A percentile compares a stretch with the other conserved stretches of the same genome.
phyloP scores from a whole-genome alignment of 2,888 invertebrate genomes.

The Tiphia femorata region DNA sequence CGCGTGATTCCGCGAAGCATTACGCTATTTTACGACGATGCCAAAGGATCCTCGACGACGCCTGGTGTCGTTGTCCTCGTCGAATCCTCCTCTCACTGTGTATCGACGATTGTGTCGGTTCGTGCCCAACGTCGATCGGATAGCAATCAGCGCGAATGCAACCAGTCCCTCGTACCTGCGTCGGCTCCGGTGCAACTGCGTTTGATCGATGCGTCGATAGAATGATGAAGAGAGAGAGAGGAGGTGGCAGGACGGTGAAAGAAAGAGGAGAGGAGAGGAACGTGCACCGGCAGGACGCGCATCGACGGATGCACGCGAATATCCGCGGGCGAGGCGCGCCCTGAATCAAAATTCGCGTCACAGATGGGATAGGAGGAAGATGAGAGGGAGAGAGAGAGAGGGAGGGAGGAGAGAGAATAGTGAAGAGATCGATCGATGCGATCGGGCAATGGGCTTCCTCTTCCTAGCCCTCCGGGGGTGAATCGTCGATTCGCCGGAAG shows the following conservation, averaged over 20 bases:
- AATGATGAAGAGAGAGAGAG: no score
- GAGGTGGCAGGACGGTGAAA: no score
- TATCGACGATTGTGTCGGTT: neutral
- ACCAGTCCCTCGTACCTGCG: neutral
- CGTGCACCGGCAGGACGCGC: constrained; percentile 9
- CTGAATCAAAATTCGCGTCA: no score
- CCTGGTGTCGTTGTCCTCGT: neutral
- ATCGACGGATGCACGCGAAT: constrained; percentile 13
- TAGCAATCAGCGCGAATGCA: constrained; percentile 1
- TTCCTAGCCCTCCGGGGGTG: no score
- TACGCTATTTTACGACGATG: neutral
- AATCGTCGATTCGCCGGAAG: no score
- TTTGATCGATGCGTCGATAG: constrained; percentile 13
- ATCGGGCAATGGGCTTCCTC: no score
- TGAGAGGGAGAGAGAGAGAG: no score
- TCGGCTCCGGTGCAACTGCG: constrained; percentile 3
- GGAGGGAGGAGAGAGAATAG: no score
- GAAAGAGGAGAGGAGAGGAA: no score
- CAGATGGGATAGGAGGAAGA: no score
- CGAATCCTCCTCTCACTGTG: neutral
- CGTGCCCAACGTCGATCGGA: neutral
- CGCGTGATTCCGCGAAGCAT: neutral
- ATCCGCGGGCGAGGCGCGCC: neutral
- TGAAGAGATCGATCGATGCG: no score
- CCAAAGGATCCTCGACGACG: neutral